Percentiles rank a stretch among this genome's conserved stretches.
These are phyloP conservation scores for Tortricodes alternella DNA, from an alignment of 2,888 invertebrate species.

Conservation along the genomic window DNA sequence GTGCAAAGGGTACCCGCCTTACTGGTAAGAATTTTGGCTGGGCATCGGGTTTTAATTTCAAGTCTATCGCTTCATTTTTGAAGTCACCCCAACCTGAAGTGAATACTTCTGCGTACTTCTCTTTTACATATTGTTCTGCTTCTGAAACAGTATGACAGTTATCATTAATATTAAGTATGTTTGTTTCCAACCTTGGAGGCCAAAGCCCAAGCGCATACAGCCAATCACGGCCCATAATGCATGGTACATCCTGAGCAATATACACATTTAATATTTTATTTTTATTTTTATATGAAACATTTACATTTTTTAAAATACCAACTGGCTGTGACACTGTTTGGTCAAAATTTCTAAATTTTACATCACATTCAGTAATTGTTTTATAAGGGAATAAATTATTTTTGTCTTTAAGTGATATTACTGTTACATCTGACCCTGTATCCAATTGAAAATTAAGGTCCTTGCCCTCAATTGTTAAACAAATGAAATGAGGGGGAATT, in stretches of 20 bases:
- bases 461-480: neutral
- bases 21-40: constrained; percentile 8
- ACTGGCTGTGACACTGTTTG: neutral
- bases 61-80: constrained; percentile 16
- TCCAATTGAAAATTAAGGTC: constrained; percentile 18
- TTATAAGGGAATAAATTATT: neutral
- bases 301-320: neutral
- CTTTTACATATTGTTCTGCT: constrained; percentile 1
- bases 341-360: neutral
- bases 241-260: neutral
- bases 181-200: constrained; percentile 9
- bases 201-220: constrained; percentile 5
- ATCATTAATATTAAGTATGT: neutral
- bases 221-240: neutral
- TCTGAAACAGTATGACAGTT: constrained; percentile 10
- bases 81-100: constrained; percentile 31
- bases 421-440: constrained; percentile 22
- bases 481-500: constrained; percentile 10
- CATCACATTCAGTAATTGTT: neutral
- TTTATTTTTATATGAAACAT: neutral
- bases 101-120: constrained; percentile 26
- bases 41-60: constrained; percentile 14
- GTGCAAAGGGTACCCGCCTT: constrained; percentile 34
- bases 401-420: constrained; percentile 7
- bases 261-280: neutral